Evolutionary conservation across 1,140 invertebrate genomes (phyloP).

Genomic region (Cheumatopsyche charites): DNA sequence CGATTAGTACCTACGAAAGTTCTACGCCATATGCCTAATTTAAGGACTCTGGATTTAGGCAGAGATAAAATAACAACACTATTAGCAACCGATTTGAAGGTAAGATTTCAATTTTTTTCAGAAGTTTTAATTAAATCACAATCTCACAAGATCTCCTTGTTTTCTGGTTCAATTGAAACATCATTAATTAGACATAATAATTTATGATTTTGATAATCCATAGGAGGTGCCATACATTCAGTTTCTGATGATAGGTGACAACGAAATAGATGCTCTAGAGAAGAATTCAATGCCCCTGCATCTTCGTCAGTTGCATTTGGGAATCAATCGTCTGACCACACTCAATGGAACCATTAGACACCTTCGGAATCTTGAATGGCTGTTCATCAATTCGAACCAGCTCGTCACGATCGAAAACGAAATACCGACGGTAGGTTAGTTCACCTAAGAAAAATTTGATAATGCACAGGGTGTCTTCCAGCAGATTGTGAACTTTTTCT

Average conservation of each 20-base stretch:
- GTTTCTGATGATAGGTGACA: slow-evolving; percentile 72
- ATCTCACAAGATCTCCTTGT: too few species aligned
- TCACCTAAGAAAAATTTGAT: slow-evolving; percentile 1
- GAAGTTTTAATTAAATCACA: not conserved
- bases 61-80: slow-evolving; percentile 71
- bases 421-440: slow-evolving; percentile 64
- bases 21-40: slow-evolving; percentile 70
- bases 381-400: slow-evolving; percentile 78
- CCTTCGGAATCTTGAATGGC: slow-evolving; percentile 73
- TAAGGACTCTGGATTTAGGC: slow-evolving; percentile 75
- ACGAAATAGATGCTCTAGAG: slow-evolving; percentile 72
- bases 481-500: too few species aligned
- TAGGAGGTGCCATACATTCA: slow-evolving; percentile 72
- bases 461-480: too few species aligned
- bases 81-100: slow-evolving; percentile 67
- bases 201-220: slow-evolving; percentile 51
- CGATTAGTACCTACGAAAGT: slow-evolving; percentile 72
- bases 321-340: slow-evolving; percentile 70
- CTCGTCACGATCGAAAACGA: slow-evolving; percentile 75
- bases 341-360: slow-evolving; percentile 77
- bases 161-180: too few species aligned
- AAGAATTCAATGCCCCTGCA: slow-evolving; percentile 68
- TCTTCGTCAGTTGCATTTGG: slow-evolving; percentile 72
- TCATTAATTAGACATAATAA: too few species aligned
- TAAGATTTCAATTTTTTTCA: slow-evolving; percentile 45